Conservation (phyloP, 2,113 vertebrate species). For the Paracyprichromis sp. region DNA sequence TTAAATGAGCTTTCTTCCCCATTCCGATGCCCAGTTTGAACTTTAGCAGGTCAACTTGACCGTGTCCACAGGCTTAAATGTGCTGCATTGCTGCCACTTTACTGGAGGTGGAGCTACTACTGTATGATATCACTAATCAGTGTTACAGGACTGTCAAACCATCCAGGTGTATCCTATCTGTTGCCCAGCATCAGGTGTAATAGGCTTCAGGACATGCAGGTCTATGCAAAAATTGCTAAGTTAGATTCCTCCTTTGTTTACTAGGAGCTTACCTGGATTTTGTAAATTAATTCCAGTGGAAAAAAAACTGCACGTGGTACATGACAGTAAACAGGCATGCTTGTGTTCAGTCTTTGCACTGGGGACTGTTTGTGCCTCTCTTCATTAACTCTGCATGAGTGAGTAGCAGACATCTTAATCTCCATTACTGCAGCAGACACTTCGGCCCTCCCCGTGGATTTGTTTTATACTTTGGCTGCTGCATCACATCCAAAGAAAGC, state of each 20-base stretch:
- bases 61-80: fast-evolving
- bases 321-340: neutral
- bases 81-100: neutral
- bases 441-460: conserved; percentile 4
- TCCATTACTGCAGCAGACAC: conserved; percentile 20
- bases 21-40: neutral
- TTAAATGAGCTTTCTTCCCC: neutral
- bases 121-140: neutral
- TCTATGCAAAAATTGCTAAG: neutral
- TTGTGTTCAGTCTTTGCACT: neutral
- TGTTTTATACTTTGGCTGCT: neutral
- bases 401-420: conserved; percentile 53
- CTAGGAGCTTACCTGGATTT: fast-evolving
- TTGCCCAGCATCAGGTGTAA: neutral
- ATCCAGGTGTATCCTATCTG: neutral
- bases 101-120: neutral
- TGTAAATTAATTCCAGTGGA: neutral
- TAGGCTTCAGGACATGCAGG: neutral
- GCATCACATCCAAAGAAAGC: neutral
- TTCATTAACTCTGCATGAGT: conserved; percentile 34
- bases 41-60: neutral
- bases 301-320: neutral
- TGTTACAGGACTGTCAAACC: neutral
- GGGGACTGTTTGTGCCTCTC: neutral
- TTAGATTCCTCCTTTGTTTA: neutral